Evolutionary conservation across 2,797 vertebrate species (phyloP).

Genomic region (Garrulus glandarius): DNA sequence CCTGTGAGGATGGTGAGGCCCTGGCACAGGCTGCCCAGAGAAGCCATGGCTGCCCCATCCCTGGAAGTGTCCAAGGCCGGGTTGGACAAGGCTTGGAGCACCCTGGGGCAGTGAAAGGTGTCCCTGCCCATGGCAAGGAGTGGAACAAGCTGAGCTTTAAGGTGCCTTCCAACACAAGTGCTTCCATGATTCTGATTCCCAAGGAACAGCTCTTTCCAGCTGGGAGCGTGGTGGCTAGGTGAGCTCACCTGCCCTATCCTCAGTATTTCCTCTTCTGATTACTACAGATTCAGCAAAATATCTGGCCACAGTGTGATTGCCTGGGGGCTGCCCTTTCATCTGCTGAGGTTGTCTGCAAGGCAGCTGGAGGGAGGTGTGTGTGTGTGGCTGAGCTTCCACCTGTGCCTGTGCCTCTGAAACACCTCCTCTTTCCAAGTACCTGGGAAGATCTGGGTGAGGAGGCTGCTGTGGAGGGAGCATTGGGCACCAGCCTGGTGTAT

Average conservation of each 20-base stretch:
- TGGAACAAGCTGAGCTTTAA: neutral
- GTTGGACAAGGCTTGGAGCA: neutral
- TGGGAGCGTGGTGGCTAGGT: accelerated
- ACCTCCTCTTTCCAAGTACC: neutral
- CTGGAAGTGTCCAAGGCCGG: neutral
- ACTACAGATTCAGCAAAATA: neutral
- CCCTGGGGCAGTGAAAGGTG: accelerated
- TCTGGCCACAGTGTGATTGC: neutral
- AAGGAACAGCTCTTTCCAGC: neutral
- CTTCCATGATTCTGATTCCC: neutral
- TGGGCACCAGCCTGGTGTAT: neutral
- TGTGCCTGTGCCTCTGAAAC: neutral
- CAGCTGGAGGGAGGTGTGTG: neutral
- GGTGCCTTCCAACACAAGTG: neutral
- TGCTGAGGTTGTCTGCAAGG: neutral
- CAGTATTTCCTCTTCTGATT: neutral
- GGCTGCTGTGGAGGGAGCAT: accelerated
- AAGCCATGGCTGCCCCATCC: neutral
- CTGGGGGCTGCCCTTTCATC: neutral
- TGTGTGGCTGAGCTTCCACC: neutral
- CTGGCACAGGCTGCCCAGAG: neutral
- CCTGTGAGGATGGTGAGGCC: neutral
- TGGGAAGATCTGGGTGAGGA: neutral
- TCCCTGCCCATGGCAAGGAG: neutral
- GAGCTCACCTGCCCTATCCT: neutral